These are phyloP conservation scores for Clarias platycephalus DNA, from an alignment of 2,797 vertebrate genomes.

Conservation along the genomic window DNA sequence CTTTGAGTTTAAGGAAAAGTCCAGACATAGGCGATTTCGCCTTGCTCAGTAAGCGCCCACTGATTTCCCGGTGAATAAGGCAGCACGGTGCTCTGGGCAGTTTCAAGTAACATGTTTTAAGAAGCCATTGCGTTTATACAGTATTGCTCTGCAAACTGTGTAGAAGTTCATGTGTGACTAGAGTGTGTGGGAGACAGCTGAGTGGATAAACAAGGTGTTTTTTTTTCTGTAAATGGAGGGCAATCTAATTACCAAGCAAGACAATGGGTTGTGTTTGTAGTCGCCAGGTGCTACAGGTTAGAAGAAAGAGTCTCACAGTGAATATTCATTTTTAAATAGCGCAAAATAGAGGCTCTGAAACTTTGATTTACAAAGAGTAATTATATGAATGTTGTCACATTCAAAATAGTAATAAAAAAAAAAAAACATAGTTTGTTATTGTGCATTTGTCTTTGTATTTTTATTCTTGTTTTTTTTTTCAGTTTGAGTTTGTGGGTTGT, in stretches of 20 bases:
- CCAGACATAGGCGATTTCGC: constrained; percentile 28
- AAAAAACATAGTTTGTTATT: no score
- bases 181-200: neutral
- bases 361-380: neutral
- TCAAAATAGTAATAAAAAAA: neutral
- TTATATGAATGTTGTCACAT: neutral
- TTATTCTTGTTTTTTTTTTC: no score
- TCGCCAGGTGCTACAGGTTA: neutral
- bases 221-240: neutral
- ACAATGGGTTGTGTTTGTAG: neutral
- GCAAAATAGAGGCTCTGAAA: neutral
- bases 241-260: neutral
- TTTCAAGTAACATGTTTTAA: constrained; percentile 13
- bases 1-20: constrained; percentile 19
- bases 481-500: neutral
- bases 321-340: neutral
- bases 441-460: no score
- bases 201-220: neutral
- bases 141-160: constrained; percentile 16
- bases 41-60: neutral
- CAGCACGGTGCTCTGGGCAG: neutral
- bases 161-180: neutral
- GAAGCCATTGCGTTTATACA: constrained; percentile 14
- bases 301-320: neutral
- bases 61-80: constrained; percentile 18